Percentiles rank a stretch among this genome's conserved stretches.
Evolutionary conservation across 2,113 vertebrate genomes (phyloP).

Genomic region (Microtus pennsylvanicus): DNA sequence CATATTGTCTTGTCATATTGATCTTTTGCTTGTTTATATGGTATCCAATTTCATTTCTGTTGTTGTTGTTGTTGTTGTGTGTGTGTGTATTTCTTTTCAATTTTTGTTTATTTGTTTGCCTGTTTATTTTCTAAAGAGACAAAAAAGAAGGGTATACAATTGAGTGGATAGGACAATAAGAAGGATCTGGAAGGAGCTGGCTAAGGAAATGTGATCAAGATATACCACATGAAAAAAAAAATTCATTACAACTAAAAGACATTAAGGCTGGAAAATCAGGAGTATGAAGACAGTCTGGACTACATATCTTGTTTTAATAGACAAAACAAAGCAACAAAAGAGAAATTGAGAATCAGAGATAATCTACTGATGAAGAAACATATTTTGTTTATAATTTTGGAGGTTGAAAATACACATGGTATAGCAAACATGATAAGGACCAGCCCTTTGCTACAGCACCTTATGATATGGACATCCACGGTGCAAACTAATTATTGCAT

Average conservation of each 20-base stretch:
- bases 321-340: background rate
- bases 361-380: background rate
- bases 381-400: background rate
- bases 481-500: background rate
- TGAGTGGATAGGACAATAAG: background rate
- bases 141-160: background rate
- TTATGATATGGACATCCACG: background rate
- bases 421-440: background rate
- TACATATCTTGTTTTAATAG: background rate
- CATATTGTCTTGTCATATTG: background rate
- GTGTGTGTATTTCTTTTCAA: background rate
- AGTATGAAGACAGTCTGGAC: background rate
- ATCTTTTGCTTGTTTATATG: background rate
- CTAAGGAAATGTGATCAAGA: background rate
- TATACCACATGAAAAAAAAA: background rate
- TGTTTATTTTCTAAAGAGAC: background rate
- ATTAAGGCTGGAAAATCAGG: background rate
- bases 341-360: background rate
- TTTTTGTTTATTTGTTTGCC: background rate
- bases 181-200: background rate
- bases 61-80: background rate
- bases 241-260: background rate
- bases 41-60: background rate
- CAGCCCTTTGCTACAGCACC: rapidly evolving
- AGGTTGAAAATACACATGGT: background rate